Percentiles rank a stretch among this genome's conserved stretches.
phyloP scores from a whole-genome alignment of 1,140 invertebrate species.

The Andrena cerasifolii region DNA sequence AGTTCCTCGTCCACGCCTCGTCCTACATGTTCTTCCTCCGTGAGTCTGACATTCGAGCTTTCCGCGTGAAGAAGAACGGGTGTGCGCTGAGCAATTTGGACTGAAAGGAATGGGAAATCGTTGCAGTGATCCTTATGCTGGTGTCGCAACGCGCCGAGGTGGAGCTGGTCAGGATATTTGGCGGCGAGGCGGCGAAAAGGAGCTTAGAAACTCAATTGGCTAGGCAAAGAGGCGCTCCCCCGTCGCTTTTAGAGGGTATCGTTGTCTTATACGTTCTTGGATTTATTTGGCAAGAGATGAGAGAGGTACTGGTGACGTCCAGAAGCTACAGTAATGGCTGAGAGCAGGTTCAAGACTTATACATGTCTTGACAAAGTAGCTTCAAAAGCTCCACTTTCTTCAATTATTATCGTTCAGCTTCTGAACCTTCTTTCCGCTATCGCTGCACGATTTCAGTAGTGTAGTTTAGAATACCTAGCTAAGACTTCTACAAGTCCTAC shows the following conservation, averaged over 20 bases:
- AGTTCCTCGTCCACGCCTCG: conserved; percentile 95
- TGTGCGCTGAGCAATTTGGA: neutral
- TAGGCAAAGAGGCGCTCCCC: conserved; percentile 89
- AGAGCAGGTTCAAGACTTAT: neutral
- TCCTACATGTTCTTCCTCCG: conserved; percentile 96
- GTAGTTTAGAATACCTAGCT: neutral
- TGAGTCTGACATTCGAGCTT: conserved; percentile 81
- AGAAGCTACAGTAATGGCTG: neutral
- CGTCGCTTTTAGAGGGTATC: conserved; percentile 89
- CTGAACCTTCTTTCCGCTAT: neutral
- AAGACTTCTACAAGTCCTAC: neutral
- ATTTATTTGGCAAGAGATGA: conserved; percentile 95
- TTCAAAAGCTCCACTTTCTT: no score
- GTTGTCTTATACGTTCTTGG: conserved; percentile 91
- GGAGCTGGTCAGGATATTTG: conserved; percentile 88
- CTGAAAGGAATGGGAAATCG: neutral
- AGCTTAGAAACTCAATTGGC: conserved; percentile 84
- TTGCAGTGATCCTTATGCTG: conserved; percentile 91
- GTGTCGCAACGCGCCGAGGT: conserved; percentile 93
- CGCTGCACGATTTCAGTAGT: neutral
- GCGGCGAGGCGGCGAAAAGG: conserved; percentile 85
- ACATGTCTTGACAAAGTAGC: no score
- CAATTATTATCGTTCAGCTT: no score
- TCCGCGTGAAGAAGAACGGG: neutral
- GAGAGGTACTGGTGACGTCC: conserved; percentile 83